phyloP scores from a whole-genome alignment of 2,888 invertebrate species.

The Flexamia atlantica region DNA sequence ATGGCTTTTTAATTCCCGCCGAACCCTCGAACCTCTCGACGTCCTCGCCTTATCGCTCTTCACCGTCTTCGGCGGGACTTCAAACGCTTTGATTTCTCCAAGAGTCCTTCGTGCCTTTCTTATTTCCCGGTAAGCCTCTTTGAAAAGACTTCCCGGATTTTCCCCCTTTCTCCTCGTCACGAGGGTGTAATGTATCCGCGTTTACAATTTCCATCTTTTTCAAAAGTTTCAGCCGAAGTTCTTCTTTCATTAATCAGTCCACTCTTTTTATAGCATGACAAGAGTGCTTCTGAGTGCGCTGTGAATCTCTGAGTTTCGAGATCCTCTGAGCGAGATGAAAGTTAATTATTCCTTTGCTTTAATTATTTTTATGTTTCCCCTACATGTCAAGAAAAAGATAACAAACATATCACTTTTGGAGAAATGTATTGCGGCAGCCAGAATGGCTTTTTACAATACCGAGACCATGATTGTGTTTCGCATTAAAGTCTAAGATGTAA shows the following conservation, averaged over 20 bases:
- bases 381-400: too few species aligned
- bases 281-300: too few species aligned
- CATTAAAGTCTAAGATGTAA: too few species aligned
- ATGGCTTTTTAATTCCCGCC: conserved; percentile 50
- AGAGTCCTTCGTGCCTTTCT: conserved; percentile 51
- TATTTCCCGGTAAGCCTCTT: conserved; percentile 57
- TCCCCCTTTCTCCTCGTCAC: background rate
- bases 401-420: too few species aligned
- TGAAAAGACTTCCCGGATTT: conserved; percentile 31
- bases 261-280: background rate
- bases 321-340: too few species aligned
- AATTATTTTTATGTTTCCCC: too few species aligned
- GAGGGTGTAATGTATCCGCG: conserved; percentile 17
- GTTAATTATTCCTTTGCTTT: too few species aligned
- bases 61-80: conserved; percentile 56
- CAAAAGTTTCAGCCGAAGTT: background rate
- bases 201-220: conserved; percentile 2
- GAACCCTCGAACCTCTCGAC: conserved; percentile 15
- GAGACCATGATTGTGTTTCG: too few species aligned
- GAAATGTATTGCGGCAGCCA: too few species aligned
- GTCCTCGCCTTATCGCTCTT: conserved; percentile 22
- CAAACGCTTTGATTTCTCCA: conserved; percentile 56
- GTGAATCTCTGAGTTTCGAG: too few species aligned
- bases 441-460: too few species aligned
- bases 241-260: background rate